Percentiles rank a stretch among this genome's conserved stretches.
phyloP scores from a whole-genome alignment of 2,797 vertebrate genomes.

The Lophura swinhoii region DNA sequence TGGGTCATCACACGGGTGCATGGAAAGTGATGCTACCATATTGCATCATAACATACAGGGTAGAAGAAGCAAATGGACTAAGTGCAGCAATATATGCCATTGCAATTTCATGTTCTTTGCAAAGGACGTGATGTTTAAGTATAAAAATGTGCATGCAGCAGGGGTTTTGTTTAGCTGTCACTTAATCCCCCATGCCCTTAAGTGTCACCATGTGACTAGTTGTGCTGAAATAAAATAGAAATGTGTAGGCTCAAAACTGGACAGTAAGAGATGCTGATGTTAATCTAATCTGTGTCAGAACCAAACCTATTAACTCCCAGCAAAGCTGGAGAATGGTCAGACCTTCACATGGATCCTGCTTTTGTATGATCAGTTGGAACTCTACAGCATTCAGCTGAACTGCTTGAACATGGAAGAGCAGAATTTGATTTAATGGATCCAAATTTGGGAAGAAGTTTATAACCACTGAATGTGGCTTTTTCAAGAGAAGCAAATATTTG shows the following conservation, averaged over 20 bases:
- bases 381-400: neutral
- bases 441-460: neutral
- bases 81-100: neutral
- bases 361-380: neutral
- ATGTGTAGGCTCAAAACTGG: neutral
- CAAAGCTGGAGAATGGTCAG: neutral
- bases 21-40: neutral
- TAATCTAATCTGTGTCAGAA: neutral
- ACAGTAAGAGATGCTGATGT: neutral
- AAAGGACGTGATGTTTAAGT: neutral
- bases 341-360: neutral
- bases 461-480: neutral
- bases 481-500: neutral
- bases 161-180: neutral
- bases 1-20: neutral
- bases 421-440: neutral
- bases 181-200: neutral
- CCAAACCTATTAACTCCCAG: neutral
- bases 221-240: neutral
- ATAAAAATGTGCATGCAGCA: neutral
- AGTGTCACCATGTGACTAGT: fast-evolving
- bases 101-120: neutral
- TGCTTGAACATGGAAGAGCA: neutral
- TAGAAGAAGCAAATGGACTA: neutral
- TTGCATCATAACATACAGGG: neutral